Evolutionary conservation across 2,888 invertebrate genomes (phyloP), one percentile per base, ranked within the genome.

Genomic region (Torymus texanus): DNA sequence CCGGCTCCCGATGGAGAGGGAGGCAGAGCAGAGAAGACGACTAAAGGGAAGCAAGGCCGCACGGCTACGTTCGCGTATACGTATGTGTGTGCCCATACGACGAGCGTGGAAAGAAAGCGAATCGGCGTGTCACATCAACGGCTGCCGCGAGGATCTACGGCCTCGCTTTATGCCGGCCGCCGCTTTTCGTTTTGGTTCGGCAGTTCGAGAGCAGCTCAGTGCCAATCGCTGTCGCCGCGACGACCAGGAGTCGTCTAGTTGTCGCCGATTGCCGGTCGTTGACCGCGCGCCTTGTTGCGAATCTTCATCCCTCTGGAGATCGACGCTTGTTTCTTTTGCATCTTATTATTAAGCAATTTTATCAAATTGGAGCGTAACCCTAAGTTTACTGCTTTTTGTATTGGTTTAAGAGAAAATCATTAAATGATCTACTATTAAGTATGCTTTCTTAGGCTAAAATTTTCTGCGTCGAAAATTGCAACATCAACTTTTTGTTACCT

Each of bases 91-190:
- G 29, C 29, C 29, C 29, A 5, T 29, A 29, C 29, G 29, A 82
- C 80, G 78, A 80, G 83, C 79, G 82, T 76, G 77, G 82, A 83
- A 74, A 74, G 68, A 79, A 79, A 61, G 79, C 76, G 83, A 79
- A 82, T 82, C 80, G 80, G 81, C 85, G 86, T 85, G 87, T 88
- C 88, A 87, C 88, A 87, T 88, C 88, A 87, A 87, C 87, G 83
- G 59, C 59, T 85, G 86, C 87, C 88, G 87, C 87, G 86, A 88
- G 50, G 88, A 88, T 88, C 88, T 88, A 88, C 87, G 86, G 84
- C 85, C 85, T 82, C 83, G 83, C 85, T 83, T 85, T 84, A 80
- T 56, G 29, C 12, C 81, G 84, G 83, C 83, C 81, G 83, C 84
- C 84, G 86, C 85, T 86, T 85, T 86, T 87, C 84, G 84, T 85